Evolutionary conservation across 1,140 invertebrate genomes (phyloP), one percentile per base, ranked within the genome.

Genomic region (Maconellicoccus hirsutus): DNA sequence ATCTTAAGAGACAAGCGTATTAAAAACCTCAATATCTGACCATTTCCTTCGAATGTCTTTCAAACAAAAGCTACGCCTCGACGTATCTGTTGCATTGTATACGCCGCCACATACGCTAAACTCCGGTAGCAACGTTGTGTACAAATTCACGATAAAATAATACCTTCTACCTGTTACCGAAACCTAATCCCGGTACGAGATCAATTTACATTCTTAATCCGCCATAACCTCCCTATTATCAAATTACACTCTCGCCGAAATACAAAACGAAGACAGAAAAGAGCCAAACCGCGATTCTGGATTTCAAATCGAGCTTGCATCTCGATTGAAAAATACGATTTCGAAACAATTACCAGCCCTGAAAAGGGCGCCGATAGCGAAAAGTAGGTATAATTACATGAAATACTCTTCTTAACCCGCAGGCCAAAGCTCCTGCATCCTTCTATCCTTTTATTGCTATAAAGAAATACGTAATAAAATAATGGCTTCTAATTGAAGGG

Each of bases 171-270:
- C 42, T 52, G n/a, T 52, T 16, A 14, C 42, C 42, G 42, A 52
- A 52, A 52, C 42, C 42, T 16, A 52, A 52, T 52, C 42, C 42
- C 10, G n/a, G 42, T 19, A 52, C 10, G 12, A 52, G 42, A 52
- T 52, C 42, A 52, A 52, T 52, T 52, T 52, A 52, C 42, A 52
- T 52, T 52, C 42, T 19, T 52, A 52, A 52, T 52, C 42, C 42
- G 42, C 42, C 42, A 52, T 52, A 52, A 52, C 42, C 42, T 16
- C 42, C 42, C 42, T 52, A 52, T 52, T 52, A 52, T 52, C 42
- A 52, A 52, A 52, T 52, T 52, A 52, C 42, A 52, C 42, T 16
- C 3, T 33, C 29, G 3, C 12, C 12, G 29, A 33, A 33, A 33
- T 33, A 12, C 29, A 33, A 6, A 33, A 33, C 29, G 29, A 6